Evolutionary conservation across 2,113 vertebrate genomes (phyloP).

Genomic region (Lonchura striata): DNA sequence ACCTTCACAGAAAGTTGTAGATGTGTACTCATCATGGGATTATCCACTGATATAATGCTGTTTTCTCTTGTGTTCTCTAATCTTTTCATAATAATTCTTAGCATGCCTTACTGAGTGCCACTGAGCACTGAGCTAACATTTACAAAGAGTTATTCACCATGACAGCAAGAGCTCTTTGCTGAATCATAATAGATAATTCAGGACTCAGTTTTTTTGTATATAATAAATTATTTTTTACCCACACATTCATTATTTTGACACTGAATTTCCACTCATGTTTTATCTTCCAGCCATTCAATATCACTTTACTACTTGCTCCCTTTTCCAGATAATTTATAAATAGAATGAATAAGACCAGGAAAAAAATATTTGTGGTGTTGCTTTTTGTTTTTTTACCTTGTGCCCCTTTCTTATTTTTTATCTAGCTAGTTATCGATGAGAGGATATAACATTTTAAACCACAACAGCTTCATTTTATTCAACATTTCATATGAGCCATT

Average conservation of each 20-base stretch:
- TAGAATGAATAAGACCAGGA: not conserved
- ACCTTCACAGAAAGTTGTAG: not conserved
- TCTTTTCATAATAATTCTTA: constrained; percentile 15
- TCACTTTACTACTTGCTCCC: not conserved
- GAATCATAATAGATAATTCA: not conserved
- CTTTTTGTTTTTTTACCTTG: not conserved
- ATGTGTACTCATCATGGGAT: not conserved
- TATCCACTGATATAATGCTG: not conserved
- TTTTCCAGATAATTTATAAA: not conserved
- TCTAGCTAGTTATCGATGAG: not conserved
- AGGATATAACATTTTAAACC: not conserved
- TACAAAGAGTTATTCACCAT: not conserved
- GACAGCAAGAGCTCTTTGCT: not conserved
- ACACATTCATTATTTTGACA: not conserved
- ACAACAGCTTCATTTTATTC: not conserved
- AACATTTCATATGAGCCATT: not conserved
- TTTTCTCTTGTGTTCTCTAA: not conserved
- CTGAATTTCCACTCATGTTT: not conserved
- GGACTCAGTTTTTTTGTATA: not conserved
- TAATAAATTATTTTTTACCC: not conserved
- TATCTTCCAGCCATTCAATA: not conserved
- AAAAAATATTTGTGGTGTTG: not conserved
- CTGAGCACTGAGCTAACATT: not conserved
- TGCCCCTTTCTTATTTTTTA: not conserved
- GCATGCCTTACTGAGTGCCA: not conserved